Evolutionary conservation across 30 jellyfish, hydroid and myxozoan species (phyloP).

Genomic region (Phacellophora camtschatica): DNA sequence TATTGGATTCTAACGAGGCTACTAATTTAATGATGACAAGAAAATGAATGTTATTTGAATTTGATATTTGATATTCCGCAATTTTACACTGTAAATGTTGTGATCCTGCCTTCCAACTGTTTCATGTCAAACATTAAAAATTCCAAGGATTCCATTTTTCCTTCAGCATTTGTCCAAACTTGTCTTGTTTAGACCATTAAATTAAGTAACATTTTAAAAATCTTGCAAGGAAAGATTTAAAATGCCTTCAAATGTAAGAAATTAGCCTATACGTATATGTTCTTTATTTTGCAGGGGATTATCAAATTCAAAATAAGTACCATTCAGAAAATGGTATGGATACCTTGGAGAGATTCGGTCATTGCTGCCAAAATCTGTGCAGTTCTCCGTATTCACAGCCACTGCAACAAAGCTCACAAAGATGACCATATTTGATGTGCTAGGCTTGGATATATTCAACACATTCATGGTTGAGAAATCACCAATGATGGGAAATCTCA

Average conservation of each 20-base stretch:
- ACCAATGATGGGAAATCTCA: background rate
- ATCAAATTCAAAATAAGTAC: background rate
- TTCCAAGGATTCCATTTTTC: background rate
- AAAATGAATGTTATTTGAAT: background rate
- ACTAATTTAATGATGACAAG: background rate
- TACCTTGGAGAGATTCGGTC: background rate
- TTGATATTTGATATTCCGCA: background rate
- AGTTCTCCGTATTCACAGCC: background rate
- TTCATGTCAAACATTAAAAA: background rate
- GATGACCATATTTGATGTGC: background rate
- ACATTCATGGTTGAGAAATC: background rate
- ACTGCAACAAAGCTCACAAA: background rate
- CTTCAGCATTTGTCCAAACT: background rate
- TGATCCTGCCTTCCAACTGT: background rate
- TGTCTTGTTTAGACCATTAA: background rate
- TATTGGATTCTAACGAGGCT: background rate
- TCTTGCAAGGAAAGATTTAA: background rate
- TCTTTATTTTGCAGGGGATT: background rate
- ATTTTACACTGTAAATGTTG: background rate
- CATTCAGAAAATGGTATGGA: background rate
- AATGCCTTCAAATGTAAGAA: background rate
- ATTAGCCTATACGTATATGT: background rate
- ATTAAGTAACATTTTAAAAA: background rate
- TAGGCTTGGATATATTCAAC: background rate
- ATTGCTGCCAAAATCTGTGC: background rate